phyloP scores from a whole-genome alignment of 2,113 vertebrate species.

The Zingel zingel region DNA sequence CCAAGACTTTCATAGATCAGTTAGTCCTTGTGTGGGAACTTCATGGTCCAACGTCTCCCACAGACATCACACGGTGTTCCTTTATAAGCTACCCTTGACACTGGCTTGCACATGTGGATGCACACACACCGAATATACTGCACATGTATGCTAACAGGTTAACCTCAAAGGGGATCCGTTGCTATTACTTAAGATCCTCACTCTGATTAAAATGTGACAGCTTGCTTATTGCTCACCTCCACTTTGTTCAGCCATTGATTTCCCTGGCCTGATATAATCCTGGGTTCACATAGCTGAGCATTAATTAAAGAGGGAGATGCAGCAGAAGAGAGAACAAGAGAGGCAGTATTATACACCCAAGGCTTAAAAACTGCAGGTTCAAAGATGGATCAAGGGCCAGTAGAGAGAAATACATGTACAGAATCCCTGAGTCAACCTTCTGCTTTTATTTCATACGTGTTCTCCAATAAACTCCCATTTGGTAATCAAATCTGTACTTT shows the following conservation, averaged over 20 bases:
- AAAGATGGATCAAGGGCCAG: conserved; percentile 61
- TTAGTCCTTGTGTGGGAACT: conserved; percentile 62
- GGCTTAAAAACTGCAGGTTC: conserved; percentile 58
- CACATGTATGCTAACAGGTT: not conserved
- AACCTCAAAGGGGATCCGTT: conserved; percentile 44
- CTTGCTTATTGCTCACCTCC: conserved; percentile 51
- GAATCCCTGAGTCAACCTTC: conserved; percentile 43
- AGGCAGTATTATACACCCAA: conserved; percentile 21
- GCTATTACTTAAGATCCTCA: conserved; percentile 28
- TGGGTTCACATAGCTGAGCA: conserved; percentile 69
- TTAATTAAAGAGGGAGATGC: conserved; percentile 76
- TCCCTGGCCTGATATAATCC: conserved; percentile 78
- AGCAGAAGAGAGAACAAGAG: conserved; percentile 45
- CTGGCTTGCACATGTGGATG: conserved; percentile 17
- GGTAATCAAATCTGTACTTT: conserved; percentile 51
- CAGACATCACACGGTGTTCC: conserved; percentile 24
- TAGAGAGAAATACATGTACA: conserved; percentile 11
- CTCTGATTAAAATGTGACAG: conserved; percentile 75
- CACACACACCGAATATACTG: not conserved
- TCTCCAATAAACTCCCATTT: conserved; percentile 52
- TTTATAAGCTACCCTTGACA: conserved; percentile 25
- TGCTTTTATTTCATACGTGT: conserved; percentile 52
- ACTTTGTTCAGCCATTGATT: conserved; percentile 75
- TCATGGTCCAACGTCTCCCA: conserved; percentile 70
- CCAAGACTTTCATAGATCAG: conserved; percentile 44